phyloP scores from a whole-genome alignment of 2,797 vertebrate species.

The Phalloptychus januarius region DNA sequence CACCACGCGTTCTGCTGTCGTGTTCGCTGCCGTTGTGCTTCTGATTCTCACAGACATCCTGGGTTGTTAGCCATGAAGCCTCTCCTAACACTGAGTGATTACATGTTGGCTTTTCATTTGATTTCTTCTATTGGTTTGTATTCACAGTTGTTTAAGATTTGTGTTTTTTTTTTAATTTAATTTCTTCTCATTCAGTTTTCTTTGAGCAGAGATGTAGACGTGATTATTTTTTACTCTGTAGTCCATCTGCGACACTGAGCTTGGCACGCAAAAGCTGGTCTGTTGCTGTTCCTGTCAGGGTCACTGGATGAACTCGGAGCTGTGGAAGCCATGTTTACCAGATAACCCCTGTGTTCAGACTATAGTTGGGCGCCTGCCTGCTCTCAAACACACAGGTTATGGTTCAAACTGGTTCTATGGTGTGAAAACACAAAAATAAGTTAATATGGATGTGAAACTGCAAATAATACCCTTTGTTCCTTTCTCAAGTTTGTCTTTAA shows the following conservation, averaged over 20 bases:
- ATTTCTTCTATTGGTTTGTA: constrained; percentile 6
- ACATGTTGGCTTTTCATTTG: constrained; percentile 7
- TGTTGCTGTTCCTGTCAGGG: constrained; percentile 53
- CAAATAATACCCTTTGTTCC: not conserved
- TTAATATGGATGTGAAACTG: not conserved
- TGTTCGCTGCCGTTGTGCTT: constrained; percentile 56
- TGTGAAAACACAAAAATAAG: not conserved
- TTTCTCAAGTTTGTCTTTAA: not conserved
- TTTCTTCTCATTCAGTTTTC: not conserved
- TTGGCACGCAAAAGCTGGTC: constrained; percentile 47
- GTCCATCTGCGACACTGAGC: constrained; percentile 43
- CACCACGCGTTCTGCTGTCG: constrained; percentile 75
- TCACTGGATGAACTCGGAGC: constrained; percentile 63
- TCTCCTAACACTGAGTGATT: constrained; percentile 19
- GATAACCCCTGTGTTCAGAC: constrained; percentile 63
- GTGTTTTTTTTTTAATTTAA: not conserved
- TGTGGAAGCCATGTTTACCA: constrained; percentile 71
- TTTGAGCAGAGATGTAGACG: not conserved
- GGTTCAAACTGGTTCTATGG: constrained; percentile 4
- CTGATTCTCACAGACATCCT: constrained; percentile 21
- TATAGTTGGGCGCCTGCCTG: constrained; percentile 34
- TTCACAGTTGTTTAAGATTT: not conserved
- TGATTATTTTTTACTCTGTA: constrained; percentile 6
- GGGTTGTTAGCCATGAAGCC: constrained; percentile 45
- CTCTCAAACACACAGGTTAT: constrained; percentile 40